Conservation (phyloP, 1,140 invertebrate species). For the Heliothis virescens region DNA sequence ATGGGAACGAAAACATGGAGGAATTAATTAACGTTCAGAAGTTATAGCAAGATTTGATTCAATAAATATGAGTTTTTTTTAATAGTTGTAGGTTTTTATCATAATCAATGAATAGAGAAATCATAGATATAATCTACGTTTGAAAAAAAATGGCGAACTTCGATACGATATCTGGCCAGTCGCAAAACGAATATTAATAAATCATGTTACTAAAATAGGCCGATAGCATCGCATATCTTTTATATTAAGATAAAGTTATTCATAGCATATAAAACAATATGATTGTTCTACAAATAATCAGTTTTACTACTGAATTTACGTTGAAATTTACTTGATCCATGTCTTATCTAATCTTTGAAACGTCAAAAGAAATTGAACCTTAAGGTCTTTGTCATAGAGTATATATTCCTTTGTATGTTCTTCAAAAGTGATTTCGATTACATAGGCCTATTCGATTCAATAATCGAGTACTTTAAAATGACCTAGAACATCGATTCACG, state of each 20-base stretch:
- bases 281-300: constrained; percentile 16
- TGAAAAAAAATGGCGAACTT: no score
- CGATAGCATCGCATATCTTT: not conserved
- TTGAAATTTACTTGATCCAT: not conserved
- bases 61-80: not conserved
- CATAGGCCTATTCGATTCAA: constrained; percentile 30
- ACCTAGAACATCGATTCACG: constrained; percentile 26
- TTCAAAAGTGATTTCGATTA: constrained; percentile 22
- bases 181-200: not conserved
- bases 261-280: not conserved
- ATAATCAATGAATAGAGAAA: no score
- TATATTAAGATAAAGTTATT: constrained; percentile 12
- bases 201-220: constrained; percentile 5
- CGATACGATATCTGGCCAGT: not conserved
- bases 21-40: not conserved
- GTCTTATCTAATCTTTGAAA: constrained; percentile 13
- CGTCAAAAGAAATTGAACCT: not conserved
- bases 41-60: not conserved
- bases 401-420: not conserved
- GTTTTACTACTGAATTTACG: constrained; percentile 38
- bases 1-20: constrained; percentile 12
- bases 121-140: no score
- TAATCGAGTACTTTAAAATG: constrained; percentile 29
- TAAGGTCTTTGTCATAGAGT: not conserved
- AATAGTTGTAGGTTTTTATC: no score